Evolutionary conservation across 1,140 invertebrate genomes (phyloP).

Genomic region (Liolophura sinensis): DNA sequence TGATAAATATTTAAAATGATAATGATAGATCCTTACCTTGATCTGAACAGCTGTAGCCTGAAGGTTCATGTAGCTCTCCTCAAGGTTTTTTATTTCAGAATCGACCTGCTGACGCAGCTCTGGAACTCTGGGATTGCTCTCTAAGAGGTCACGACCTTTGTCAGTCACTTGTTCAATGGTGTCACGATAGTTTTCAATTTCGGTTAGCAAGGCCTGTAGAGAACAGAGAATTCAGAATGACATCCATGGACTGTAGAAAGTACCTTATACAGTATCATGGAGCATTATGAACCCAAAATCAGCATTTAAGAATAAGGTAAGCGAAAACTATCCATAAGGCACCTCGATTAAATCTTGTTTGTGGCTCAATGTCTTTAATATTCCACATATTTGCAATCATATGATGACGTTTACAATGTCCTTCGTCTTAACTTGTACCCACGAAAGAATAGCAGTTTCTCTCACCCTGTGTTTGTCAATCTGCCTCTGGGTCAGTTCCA

Average conservation of each 20-base stretch:
- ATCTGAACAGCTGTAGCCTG: slow-evolving; percentile 90
- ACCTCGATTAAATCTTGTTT: too few relatives aligned
- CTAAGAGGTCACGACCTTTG: slow-evolving; percentile 84
- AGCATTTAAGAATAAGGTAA: too few relatives aligned
- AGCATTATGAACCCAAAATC: too few relatives aligned
- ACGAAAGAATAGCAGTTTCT: too few relatives aligned
- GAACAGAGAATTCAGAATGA: slow-evolving; percentile 8
- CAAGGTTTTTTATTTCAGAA: slow-evolving; percentile 85
- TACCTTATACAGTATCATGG: too few relatives aligned
- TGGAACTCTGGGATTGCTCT: slow-evolving; percentile 64
- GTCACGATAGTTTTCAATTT: slow-evolving; percentile 84
- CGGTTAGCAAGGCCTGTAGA: slow-evolving; percentile 68
- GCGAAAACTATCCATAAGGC: too few relatives aligned
- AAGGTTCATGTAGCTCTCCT: slow-evolving; percentile 90
- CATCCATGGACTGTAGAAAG: too few relatives aligned
- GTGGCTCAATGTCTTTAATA: too few relatives aligned
- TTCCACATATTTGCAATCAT: too few relatives aligned
- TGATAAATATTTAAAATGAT: not conserved
- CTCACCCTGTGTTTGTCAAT: slow-evolving; percentile 79
- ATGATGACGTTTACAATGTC: too few relatives aligned
- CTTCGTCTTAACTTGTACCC: too few relatives aligned
- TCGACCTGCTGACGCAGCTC: slow-evolving; percentile 69
- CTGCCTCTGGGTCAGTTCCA: slow-evolving; percentile 89
- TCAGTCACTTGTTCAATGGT: slow-evolving; percentile 80
- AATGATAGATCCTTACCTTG: slow-evolving; percentile 60